Conservation (phyloP, 1,140 invertebrate species). For the Galleria mellonella region DNA sequence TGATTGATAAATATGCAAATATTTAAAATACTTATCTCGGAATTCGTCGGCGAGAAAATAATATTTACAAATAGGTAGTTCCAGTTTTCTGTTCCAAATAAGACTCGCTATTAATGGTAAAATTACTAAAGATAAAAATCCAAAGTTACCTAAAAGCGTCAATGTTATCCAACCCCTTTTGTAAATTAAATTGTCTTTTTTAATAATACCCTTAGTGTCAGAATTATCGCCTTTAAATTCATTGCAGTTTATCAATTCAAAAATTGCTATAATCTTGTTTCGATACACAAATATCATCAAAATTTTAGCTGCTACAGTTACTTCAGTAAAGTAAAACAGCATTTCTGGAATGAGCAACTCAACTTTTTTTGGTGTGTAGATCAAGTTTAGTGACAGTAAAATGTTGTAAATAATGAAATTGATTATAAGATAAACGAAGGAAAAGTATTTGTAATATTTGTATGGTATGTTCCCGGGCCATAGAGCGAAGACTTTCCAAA, state of each 20-base stretch:
- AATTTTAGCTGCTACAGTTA: slow-evolving; percentile 33
- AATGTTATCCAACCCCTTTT: slow-evolving; percentile 30
- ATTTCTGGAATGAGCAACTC: slow-evolving; percentile 43
- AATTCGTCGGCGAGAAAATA: slow-evolving; percentile 40
- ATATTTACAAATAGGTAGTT: slow-evolving; percentile 52
- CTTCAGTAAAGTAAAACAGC: slow-evolving; percentile 48
- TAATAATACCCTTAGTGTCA: slow-evolving; percentile 22
- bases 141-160: slow-evolving; percentile 24
- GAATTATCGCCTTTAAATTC: slow-evolving; percentile 33
- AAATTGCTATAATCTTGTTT: slow-evolving; percentile 31
- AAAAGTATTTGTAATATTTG: slow-evolving; percentile 41
- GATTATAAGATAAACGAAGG: slow-evolving; percentile 26
- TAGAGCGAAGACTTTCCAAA: slow-evolving; percentile 38
- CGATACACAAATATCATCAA: slow-evolving; percentile 34
- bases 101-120: slow-evolving; percentile 27
- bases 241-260: slow-evolving; percentile 34
- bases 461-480: slow-evolving; percentile 23
- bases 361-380: slow-evolving; percentile 37
- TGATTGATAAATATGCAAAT: slow-evolving; percentile 40
- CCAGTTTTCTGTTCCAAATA: slow-evolving; percentile 21
- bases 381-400: slow-evolving; percentile 35
- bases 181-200: slow-evolving; percentile 23
- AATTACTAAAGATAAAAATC: slow-evolving; percentile 27
- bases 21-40: slow-evolving; percentile 28
- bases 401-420: slow-evolving; percentile 29